Percentiles rank a stretch among this genome's conserved stretches.
Evolutionary conservation across 2,797 vertebrate genomes (phyloP).

Genomic region (Percopsis omiscomaycus): DNA sequence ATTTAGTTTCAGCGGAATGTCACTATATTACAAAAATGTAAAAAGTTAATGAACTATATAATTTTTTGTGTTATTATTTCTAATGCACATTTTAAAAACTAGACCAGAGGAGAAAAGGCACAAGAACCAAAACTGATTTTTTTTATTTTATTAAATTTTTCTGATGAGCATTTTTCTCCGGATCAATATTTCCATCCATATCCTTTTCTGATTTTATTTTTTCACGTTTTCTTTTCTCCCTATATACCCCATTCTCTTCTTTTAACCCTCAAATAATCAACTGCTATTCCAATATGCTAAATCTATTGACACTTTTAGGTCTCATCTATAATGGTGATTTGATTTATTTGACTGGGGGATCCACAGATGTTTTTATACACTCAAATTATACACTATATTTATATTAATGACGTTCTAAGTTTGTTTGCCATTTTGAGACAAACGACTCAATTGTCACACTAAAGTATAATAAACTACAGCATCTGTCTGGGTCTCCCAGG

Average conservation of each 20-base stretch:
- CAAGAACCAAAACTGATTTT: constrained; percentile 67
- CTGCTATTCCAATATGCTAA: constrained; percentile 46
- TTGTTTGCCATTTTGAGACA: background rate
- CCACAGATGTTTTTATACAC: constrained; percentile 41
- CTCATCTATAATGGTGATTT: constrained; percentile 41
- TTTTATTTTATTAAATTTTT: background rate
- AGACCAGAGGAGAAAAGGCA: constrained; percentile 56
- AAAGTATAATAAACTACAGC: constrained; percentile 19
- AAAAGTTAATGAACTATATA: too few species aligned
- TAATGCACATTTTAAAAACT: background rate
- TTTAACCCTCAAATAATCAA: constrained; percentile 55
- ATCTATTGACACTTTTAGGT: constrained; percentile 55
- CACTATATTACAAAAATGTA: too few species aligned
- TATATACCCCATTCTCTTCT: constrained; percentile 21
- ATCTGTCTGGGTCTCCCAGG: constrained; percentile 39
- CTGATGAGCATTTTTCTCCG: constrained; percentile 53
- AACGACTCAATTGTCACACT: background rate
- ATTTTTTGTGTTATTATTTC: background rate
- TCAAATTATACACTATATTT: background rate
- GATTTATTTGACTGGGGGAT: constrained; percentile 20
- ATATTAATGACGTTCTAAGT: background rate
- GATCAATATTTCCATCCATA: constrained; percentile 54
- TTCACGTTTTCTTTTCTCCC: constrained; percentile 38
- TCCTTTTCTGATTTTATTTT: constrained; percentile 6
- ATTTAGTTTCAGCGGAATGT: too few species aligned